Conservation (phyloP, 2,888 invertebrate genomes). For the Apodemia mormo region DNA sequence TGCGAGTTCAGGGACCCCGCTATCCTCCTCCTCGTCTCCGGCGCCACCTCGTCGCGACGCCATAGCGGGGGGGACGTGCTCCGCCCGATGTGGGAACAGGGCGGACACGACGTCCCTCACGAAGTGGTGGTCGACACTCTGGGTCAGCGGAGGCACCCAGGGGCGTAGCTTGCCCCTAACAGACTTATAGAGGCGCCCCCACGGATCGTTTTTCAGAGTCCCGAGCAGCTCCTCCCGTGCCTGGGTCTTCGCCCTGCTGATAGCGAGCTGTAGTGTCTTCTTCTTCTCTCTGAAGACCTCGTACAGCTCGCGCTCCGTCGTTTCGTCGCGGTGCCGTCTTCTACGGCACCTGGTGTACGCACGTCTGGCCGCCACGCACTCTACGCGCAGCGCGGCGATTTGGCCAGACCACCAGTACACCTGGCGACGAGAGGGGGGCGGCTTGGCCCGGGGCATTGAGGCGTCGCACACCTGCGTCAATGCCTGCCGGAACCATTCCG, state of each 20-base stretch:
- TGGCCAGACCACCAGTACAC: background rate
- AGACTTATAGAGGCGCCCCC: background rate
- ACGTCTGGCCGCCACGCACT: background rate
- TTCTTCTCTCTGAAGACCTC: background rate
- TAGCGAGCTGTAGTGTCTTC: background rate
- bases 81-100: slow-evolving; percentile 6
- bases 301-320: too few relatives aligned
- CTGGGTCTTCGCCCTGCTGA: background rate
- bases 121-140: background rate
- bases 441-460: background rate
- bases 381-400: background rate
- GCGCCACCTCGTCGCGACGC: background rate
- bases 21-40: background rate
- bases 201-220: background rate
- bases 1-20: background rate
- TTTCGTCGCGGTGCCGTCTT: background rate
- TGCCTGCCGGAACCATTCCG: background rate
- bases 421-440: background rate
- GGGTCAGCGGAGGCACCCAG: slow-evolving; percentile 20
- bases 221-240: slow-evolving; percentile 24
- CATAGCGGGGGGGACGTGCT: background rate
- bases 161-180: slow-evolving; percentile 20
- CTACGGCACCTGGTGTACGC: too few relatives aligned
- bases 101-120: background rate
- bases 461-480: background rate